Conservation (phyloP, 2,888 invertebrate species). For the Nysson spinosus region DNA sequence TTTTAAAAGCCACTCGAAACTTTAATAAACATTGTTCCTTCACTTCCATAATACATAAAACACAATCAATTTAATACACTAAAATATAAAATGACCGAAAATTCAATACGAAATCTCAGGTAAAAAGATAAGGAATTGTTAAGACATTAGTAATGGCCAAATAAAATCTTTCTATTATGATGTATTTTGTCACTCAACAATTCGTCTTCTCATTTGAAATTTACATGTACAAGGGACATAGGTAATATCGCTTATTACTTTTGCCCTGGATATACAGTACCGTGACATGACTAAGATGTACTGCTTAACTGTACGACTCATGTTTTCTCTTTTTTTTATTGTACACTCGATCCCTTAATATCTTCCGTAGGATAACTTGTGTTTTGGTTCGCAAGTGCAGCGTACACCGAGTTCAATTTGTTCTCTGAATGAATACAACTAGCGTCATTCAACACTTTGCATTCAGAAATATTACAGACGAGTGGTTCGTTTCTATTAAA, state of each 20-base stretch:
- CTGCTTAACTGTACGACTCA: constrained; percentile 47
- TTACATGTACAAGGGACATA: constrained; percentile 49
- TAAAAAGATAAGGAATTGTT: not conserved
- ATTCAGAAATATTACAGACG: not conserved
- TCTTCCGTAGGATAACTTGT: constrained; percentile 47
- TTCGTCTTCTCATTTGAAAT: constrained; percentile 41
- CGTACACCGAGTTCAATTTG: constrained; percentile 44
- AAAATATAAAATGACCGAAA: not conserved
- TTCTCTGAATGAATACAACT: constrained; percentile 7
- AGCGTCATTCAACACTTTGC: not conserved
- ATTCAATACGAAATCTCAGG: not conserved
- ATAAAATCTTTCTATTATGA: constrained; percentile 47
- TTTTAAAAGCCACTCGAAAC: too few relatives aligned
- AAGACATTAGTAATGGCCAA: constrained; percentile 13
- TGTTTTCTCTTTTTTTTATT: constrained; percentile 55
- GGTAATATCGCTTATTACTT: constrained; percentile 41
- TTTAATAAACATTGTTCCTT: too few relatives aligned
- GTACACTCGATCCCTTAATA: constrained; percentile 57
- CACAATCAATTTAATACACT: too few relatives aligned
- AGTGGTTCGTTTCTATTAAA: not conserved
- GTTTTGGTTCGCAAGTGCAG: constrained; percentile 53
- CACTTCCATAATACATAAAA: too few relatives aligned
- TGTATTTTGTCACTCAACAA: constrained; percentile 55
- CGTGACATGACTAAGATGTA: constrained; percentile 43
- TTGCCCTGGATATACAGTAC: constrained; percentile 44